Conservation (phyloP, 2,888 invertebrate genomes). For the Luffia ferchaultella region DNA sequence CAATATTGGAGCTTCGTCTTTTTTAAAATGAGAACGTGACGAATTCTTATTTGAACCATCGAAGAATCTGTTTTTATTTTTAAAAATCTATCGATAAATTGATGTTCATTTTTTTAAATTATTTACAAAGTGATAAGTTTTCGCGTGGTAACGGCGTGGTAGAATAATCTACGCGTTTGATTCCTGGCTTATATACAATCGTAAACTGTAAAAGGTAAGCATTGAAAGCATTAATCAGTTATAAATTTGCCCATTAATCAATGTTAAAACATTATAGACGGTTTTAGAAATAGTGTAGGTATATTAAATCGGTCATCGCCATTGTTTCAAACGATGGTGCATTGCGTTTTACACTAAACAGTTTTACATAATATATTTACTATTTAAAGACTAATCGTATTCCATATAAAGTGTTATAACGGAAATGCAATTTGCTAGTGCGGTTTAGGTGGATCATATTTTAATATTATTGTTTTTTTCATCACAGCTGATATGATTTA, state of each 20-base stretch:
- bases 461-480: too few species aligned
- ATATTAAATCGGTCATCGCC: too few species aligned
- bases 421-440: too few species aligned
- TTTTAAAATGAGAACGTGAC: constrained; percentile 66
- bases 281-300: too few species aligned
- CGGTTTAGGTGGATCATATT: too few species aligned
- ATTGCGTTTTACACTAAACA: constrained; percentile 64
- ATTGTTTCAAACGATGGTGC: constrained; percentile 62
- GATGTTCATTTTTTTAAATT: constrained; percentile 64
- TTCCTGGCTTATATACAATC: constrained; percentile 13
- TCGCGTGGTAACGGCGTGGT: constrained; percentile 64
- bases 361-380: too few species aligned
- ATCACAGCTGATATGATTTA: too few species aligned
- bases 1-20: constrained; percentile 32
- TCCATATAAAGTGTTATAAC: too few species aligned
- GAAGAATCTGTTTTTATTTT: constrained; percentile 54
- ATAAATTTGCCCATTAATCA: too few species aligned
- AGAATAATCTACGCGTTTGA: constrained; percentile 55
- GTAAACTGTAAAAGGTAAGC: neutral
- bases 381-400: too few species aligned
- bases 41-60: constrained; percentile 55
- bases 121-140: constrained; percentile 64
- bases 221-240: neutral
- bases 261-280: too few species aligned
- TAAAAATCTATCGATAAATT: constrained; percentile 45